Conservation (phyloP, 2,113 vertebrate genomes). For the Syrrhaptes paradoxus region DNA sequence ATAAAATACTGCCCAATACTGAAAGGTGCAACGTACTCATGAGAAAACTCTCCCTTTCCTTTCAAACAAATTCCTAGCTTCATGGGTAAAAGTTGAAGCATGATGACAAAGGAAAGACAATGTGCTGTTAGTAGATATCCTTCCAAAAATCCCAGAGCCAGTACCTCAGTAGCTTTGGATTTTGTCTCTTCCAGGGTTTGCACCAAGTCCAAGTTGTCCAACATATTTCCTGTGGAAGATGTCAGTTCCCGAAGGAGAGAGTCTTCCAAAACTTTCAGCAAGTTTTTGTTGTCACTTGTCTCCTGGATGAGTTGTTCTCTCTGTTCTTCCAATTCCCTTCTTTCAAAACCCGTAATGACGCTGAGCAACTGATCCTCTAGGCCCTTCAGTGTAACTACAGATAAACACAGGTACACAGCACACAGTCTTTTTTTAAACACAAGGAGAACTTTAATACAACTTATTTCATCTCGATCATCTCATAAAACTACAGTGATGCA, state of each 20-base stretch:
- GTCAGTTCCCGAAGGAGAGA: slow-evolving; percentile 90
- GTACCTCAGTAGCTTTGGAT: slow-evolving; percentile 89
- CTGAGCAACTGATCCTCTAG: slow-evolving; percentile 96
- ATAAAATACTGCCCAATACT: background rate
- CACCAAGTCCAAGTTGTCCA: slow-evolving; percentile 93
- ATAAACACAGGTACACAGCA: background rate
- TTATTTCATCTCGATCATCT: background rate
- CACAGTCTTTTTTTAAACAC: background rate
- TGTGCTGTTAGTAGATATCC: background rate
- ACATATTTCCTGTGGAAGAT: slow-evolving; percentile 93
- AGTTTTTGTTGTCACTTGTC: slow-evolving; percentile 91
- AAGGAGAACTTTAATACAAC: background rate
- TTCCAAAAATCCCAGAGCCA: background rate
- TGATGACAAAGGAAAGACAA: background rate
- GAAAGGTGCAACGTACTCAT: background rate
- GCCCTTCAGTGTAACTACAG: slow-evolving; percentile 89
- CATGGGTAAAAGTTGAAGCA: background rate
- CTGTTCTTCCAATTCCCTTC: slow-evolving; percentile 91
- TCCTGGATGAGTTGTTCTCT: slow-evolving; percentile 90
- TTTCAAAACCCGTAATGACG: slow-evolving; percentile 89
- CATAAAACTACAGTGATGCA: background rate
- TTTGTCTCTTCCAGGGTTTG: slow-evolving; percentile 92
- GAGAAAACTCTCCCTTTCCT: background rate
- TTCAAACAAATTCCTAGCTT: background rate
- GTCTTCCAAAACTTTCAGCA: slow-evolving; percentile 92